Percentiles rank a stretch among this genome's conserved stretches.
phyloP scores from a whole-genome alignment of 2,888 invertebrate genomes.

The Cordylochernes scorpioides region DNA sequence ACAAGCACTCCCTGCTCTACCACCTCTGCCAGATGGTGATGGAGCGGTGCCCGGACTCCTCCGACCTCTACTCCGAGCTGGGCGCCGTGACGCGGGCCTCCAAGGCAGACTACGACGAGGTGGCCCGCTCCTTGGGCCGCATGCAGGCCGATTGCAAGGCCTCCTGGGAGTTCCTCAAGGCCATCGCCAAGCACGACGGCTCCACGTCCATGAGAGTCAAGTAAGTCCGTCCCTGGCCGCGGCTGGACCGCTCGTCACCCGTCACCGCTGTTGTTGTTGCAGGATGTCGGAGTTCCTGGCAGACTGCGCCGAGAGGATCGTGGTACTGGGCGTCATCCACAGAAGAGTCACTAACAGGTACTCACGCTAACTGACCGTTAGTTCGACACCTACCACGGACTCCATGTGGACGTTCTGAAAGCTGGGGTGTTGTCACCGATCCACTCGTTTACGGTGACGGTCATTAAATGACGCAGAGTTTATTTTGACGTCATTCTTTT shows the following conservation, averaged over 20 bases:
- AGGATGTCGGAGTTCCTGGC: constrained; percentile 71
- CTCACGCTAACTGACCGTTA: too few relatives aligned
- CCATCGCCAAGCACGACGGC: constrained; percentile 84
- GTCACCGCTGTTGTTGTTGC: neutral
- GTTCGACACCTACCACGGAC: too few relatives aligned
- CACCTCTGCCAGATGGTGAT: constrained; percentile 93
- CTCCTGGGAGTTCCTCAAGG: constrained; percentile 83
- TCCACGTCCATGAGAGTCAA: constrained; percentile 21
- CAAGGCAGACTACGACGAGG: constrained; percentile 61
- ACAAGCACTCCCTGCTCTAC: constrained; percentile 88
- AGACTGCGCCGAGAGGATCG: constrained; percentile 89
- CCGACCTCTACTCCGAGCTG: constrained; percentile 74
- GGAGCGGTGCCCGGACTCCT: constrained; percentile 58
- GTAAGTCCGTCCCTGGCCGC: constrained; percentile 2
- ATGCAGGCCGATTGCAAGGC: constrained; percentile 87
- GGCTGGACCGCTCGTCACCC: neutral
- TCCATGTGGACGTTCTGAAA: too few relatives aligned
- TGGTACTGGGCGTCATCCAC: constrained; percentile 68
- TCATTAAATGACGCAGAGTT: too few relatives aligned
- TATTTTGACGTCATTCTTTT: too few relatives aligned
- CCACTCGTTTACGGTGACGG: too few relatives aligned
- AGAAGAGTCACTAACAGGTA: constrained; percentile 53
- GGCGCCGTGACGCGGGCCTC: constrained; percentile 55
- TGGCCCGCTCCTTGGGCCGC: constrained; percentile 52
- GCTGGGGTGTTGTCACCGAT: too few relatives aligned